A percentile compares a stretch with the other conserved stretches of the same genome.
Evolutionary conservation across 2,888 invertebrate genomes (phyloP).

Genomic region (Cetonia aurata): DNA sequence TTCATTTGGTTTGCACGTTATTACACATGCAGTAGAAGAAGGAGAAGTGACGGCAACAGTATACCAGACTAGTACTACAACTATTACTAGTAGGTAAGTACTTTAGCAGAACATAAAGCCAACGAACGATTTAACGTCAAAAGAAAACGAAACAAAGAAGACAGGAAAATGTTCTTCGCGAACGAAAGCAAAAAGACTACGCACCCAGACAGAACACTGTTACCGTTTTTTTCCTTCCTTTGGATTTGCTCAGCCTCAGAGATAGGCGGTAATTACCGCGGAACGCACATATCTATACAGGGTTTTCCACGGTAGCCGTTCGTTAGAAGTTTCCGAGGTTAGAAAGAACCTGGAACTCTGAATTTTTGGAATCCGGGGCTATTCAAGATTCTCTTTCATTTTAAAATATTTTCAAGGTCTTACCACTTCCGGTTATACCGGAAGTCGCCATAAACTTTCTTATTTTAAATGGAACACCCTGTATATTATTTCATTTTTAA

Average conservation of each 20-base stretch:
- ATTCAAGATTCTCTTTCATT: too few relatives aligned
- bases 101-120: slow-evolving; percentile 28
- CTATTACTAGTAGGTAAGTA: slow-evolving; percentile 28
- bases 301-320: too few relatives aligned
- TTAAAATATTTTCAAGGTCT: too few relatives aligned
- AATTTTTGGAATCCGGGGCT: too few relatives aligned
- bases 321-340: too few relatives aligned
- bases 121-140: neutral
- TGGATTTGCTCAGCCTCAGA: slow-evolving; percentile 10
- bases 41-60: slow-evolving; percentile 10
- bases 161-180: neutral
- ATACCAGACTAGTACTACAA: slow-evolving; percentile 12
- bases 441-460: too few relatives aligned
- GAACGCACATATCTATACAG: too few relatives aligned
- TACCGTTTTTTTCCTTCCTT: slow-evolving; percentile 19
- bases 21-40: slow-evolving; percentile 25
- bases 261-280: slow-evolving; percentile 15
- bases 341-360: too few relatives aligned
- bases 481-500: too few relatives aligned
- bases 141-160: slow-evolving; percentile 27
- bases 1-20: slow-evolving; percentile 44
- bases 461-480: too few relatives aligned
- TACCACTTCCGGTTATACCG: too few relatives aligned
- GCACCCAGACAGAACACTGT: slow-evolving; percentile 23
- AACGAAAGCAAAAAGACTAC: slow-evolving; percentile 8